Evolutionary conservation across 1,140 invertebrate genomes (phyloP).

Genomic region (Geopemphigus sp.): DNA sequence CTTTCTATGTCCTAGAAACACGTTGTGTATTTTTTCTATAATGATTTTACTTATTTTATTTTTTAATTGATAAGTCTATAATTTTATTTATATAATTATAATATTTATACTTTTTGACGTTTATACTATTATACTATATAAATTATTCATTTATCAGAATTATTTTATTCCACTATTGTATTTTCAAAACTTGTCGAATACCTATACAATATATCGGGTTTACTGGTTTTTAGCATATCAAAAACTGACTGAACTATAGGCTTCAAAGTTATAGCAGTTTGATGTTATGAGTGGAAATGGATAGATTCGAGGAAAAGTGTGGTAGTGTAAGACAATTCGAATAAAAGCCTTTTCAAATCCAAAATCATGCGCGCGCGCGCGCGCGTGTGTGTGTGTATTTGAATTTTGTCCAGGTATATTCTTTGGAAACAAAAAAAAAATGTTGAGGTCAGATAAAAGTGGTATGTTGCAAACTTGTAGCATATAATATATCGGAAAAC

Average conservation of each 20-base stretch:
- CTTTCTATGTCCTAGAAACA: no score
- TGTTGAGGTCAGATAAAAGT: not conserved
- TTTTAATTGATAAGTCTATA: no score
- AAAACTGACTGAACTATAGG: not conserved
- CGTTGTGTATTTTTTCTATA: no score
- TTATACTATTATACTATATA: no score
- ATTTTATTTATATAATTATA: no score
- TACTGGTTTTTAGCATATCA: not conserved
- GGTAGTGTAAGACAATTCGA: not conserved
- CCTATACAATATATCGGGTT: no score
- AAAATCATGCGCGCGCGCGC: no score
- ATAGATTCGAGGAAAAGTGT: not conserved
- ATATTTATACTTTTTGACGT: no score
- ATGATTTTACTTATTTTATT: no score
- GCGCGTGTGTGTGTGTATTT: not conserved
- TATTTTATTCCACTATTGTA: no score
- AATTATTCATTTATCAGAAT: no score
- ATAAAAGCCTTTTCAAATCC: slow-evolving; percentile 18
- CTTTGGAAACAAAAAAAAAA: not conserved
- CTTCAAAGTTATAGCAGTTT: not conserved
- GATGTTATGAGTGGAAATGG: not conserved
- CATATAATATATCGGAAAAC: slow-evolving; percentile 16
- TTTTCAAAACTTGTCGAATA: no score
- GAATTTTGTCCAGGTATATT: not conserved
- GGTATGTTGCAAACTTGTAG: not conserved